A percentile compares a stretch with the other conserved stretches of the same genome.
phyloP scores from a whole-genome alignment of 2,113 vertebrate species.

The Patagioenas fasciata region DNA sequence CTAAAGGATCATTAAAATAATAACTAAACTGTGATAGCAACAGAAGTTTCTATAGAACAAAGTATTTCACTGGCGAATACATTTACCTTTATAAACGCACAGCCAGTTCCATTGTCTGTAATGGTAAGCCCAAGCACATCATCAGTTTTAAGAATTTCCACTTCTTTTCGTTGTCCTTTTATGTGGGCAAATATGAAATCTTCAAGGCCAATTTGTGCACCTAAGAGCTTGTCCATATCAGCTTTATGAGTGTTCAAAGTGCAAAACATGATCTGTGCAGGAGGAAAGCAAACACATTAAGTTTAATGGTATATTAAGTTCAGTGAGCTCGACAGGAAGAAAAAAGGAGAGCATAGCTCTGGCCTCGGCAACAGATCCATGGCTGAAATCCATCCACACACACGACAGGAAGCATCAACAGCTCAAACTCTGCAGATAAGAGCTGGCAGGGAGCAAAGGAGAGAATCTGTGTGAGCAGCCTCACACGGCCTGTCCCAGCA shows the following conservation, averaged over 20 bases:
- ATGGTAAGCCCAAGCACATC: slow-evolving; percentile 94
- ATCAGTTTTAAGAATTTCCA: slow-evolving; percentile 87
- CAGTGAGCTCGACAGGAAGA: not conserved
- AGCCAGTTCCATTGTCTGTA: slow-evolving; percentile 92
- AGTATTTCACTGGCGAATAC: not conserved
- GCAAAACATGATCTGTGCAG: slow-evolving; percentile 90
- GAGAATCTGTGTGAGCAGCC: not conserved
- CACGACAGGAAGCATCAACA: not conserved
- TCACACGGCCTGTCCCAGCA: not conserved
- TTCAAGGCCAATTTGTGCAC: slow-evolving; percentile 92
- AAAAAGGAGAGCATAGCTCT: not conserved
- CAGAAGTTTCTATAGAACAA: not conserved
- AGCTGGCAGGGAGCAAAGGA: not conserved
- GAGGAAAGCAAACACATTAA: slow-evolving; percentile 23
- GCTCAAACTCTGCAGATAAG: not conserved
- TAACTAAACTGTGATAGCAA: not conserved
- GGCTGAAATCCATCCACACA: not conserved
- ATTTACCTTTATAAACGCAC: slow-evolving; percentile 93
- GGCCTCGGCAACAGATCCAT: not conserved
- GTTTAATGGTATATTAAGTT: not conserved
- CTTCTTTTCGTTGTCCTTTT: slow-evolving; percentile 91
- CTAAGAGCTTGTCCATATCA: slow-evolving; percentile 94
- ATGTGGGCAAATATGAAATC: slow-evolving; percentile 97
- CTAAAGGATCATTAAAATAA: not conserved
- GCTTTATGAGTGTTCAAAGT: slow-evolving; percentile 95